Base-by-base conservation (phyloP, 2,113 vertebrate species). In the Nothoprocta pentlandii region DNA sequence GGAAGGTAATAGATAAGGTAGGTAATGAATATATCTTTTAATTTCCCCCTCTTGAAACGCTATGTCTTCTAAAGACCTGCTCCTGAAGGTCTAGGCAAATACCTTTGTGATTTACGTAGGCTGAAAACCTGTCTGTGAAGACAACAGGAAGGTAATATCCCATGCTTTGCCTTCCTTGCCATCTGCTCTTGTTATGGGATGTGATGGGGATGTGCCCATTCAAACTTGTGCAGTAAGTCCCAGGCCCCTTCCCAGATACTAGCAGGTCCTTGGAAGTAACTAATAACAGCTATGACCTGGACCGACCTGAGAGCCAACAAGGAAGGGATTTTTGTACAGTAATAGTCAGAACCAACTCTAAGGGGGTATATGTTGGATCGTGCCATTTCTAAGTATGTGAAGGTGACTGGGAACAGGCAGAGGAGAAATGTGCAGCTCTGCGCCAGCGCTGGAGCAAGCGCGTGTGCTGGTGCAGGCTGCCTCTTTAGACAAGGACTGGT, bases 181-280 rank as follows among this genome's bases (percentile, higher is more conserved):
- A 16, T 25, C 49, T 61, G 16, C 59, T 80, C 49, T 30, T 3
- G 0, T 51, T 10, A 36, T 6, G 22, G 10, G 1, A 3, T 53
- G 47, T 86, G 42, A 42, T 0, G 0, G 66, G 41, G 20, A 62
- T 0, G 0, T 76, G 32, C 14, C 25, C 25, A 11, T 71, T 39
- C 67, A 42, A 53, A 16, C 30, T 68, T 89, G 34, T 62, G 28
- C 46, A 69, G 1, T 73, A 79, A 89, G 58, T n/a, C 20, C 32
- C 44, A 87, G 63, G 36, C 17, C 23, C 87, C 51, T 82, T 51
- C 73, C 23, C 59, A 82, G 87, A 62, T 32, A 62, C 17, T 0
- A 0, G 39, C 20, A 75, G 44, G 16, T 84, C n/a, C 47, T 63
- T 49, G 49, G 10, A 49, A 49, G 69, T 5, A 53, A 28, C 42